Conservation (phyloP, 2,888 invertebrate genomes). For the Calameuta idolon region DNA sequence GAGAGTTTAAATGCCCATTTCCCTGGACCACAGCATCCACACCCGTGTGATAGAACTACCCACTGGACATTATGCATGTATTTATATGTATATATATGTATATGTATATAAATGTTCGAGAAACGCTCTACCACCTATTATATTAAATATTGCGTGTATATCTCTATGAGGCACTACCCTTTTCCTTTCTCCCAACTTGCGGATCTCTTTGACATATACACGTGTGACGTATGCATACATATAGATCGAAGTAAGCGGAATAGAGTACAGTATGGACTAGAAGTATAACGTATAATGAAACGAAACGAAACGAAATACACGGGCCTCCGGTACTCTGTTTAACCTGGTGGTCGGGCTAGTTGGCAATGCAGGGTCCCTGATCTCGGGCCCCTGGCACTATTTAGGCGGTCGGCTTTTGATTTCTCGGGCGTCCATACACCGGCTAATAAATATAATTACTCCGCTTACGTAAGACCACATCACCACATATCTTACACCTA, state of each 20-base stretch:
- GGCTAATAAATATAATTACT: constrained; percentile 44
- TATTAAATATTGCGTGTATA: too few species aligned
- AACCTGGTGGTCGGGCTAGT: background rate
- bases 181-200: background rate
- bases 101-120: too few species aligned
- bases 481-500: constrained; percentile 30
- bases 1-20: background rate
- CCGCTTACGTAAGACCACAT: constrained; percentile 32
- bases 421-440: constrained; percentile 22
- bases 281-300: background rate
- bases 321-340: background rate
- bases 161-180: too few species aligned
- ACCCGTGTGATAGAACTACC: background rate
- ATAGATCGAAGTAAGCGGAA: background rate
- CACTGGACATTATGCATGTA: background rate
- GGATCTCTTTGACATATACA: background rate
- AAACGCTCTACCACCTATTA: too few species aligned
- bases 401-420: constrained; percentile 24
- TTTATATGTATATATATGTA: too few species aligned
- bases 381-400: constrained; percentile 16
- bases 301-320: background rate
- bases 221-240: background rate
- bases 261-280: background rate
- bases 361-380: background rate
- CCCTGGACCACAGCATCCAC: background rate